Base-by-base conservation (phyloP, 2,113 vertebrate species). In the Cettia cetti region DNA sequence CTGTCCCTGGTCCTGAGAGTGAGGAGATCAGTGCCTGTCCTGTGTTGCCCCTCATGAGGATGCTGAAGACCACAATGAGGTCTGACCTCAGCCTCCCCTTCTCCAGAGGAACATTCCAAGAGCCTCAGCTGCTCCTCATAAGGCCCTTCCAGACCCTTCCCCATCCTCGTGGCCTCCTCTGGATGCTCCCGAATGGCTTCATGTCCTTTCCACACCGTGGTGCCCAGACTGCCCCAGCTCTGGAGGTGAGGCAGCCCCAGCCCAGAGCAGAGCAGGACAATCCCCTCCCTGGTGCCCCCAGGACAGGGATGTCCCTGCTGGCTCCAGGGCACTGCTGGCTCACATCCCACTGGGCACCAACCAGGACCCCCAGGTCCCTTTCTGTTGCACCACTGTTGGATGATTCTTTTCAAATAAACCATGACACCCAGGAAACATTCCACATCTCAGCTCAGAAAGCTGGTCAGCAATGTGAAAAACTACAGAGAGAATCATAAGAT, bases 51-150 rank as follows among this genome's bases (percentile, higher is more conserved):
- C 6, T 37, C 40, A 27, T 11, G 11, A 27, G 57, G 31, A 27
- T 0, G 5, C 1, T 72, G 13, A 0, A 45, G n/a, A 11, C 33
- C 3, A 9, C 1, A 27, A 14, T 37, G 16, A 71, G 45, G 45
- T 37, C 11, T 72, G 13, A 13, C 14, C 57, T 72, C 81, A 53
- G 39, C 22, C 47, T 63, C 33, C 60, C 22, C 47, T 63, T 27
- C 60, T 82, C 39, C 68, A 83, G 33, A 9, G 45, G 68, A 54
- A 39, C 49, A 54, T 3, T 1, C 21, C 39, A 42, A 31, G 20
- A 42, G 54, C 56, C 39, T 68, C 45, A 68, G 63, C 47, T 0
- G 7, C 39, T 63, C 47, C 65, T 6, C 57, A 11, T 5, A 10
- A 0, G 6, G 21, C 15, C 49, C 33, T 44, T 70, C 37, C 12